phyloP scores from a whole-genome alignment of 2,113 vertebrate genomes.

The Aythya baeri region DNA sequence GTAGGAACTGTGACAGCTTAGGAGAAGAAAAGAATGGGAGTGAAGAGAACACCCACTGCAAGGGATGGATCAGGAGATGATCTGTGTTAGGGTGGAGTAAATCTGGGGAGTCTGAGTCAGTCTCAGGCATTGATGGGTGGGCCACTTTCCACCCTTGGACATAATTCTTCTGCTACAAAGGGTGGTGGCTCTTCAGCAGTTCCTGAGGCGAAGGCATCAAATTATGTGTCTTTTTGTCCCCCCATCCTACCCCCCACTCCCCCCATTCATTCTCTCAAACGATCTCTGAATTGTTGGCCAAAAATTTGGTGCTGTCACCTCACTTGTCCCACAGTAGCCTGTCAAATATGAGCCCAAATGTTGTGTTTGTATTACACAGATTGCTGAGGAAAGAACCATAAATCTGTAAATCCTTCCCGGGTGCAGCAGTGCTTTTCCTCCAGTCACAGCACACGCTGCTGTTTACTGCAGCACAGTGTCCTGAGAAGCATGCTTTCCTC shows the following conservation, averaged over 20 bases:
- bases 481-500: not conserved
- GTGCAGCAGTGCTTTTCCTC: not conserved
- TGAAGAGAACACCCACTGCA: not conserved
- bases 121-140: not conserved
- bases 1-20: not conserved
- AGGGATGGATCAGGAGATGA: not conserved
- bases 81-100: not conserved
- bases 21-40: not conserved
- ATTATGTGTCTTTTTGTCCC: not conserved
- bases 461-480: not conserved
- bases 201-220: not conserved
- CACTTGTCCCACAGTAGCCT: not conserved
- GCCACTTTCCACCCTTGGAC: not conserved
- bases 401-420: not conserved
- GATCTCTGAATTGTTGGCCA: not conserved
- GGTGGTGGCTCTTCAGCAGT: not conserved
- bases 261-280: not conserved
- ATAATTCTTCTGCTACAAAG: not conserved
- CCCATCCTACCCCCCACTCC: not conserved
- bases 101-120: not conserved
- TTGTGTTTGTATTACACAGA: fast-evolving
- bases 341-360: not conserved
- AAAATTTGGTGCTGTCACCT: not conserved
- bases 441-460: not conserved
- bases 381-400: not conserved